A percentile compares a stretch with the other conserved stretches of the same genome.
Conservation (phyloP, 2,888 invertebrate species). For the Eumerus sabulonum region DNA sequence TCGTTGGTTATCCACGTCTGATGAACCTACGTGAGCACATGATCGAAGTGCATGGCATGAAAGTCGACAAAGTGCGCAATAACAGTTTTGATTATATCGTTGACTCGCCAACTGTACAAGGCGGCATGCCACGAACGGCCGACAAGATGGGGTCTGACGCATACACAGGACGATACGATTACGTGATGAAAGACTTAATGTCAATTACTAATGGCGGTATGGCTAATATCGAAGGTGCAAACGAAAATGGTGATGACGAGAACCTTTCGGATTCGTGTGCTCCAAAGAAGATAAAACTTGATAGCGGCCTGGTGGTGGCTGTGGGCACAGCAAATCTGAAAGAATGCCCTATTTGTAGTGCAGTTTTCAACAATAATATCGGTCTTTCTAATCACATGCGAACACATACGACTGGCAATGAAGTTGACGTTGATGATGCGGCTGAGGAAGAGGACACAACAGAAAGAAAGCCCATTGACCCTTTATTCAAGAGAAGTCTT, state of each 20-base stretch:
- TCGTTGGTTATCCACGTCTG: constrained; percentile 77
- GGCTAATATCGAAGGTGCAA: constrained; percentile 73
- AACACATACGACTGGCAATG: constrained; percentile 74
- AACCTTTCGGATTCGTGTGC: constrained; percentile 69
- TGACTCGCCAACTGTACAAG: constrained; percentile 75
- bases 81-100: constrained; percentile 77
- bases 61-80: constrained; percentile 74
- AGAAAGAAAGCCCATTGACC: constrained; percentile 46
- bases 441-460: constrained; percentile 33
- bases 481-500: constrained; percentile 74
- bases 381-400: constrained; percentile 79
- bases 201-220: constrained; percentile 78
- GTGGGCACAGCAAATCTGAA: constrained; percentile 70
- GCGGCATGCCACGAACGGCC: constrained; percentile 21
- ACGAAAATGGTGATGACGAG: constrained; percentile 74
- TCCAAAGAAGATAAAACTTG: constrained; percentile 73
- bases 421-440: neutral
- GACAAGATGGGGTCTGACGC: constrained; percentile 71
- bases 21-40: constrained; percentile 78
- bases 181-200: constrained; percentile 78
- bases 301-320: constrained; percentile 54
- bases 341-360: constrained; percentile 77
- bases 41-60: constrained; percentile 76
- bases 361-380: constrained; percentile 77
- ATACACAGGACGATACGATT: constrained; percentile 77